Percentiles rank a stretch among this genome's conserved stretches.
Evolutionary conservation across 2,888 invertebrate genomes (phyloP).

Genomic region (Prosopocoilus inquinatus): DNA sequence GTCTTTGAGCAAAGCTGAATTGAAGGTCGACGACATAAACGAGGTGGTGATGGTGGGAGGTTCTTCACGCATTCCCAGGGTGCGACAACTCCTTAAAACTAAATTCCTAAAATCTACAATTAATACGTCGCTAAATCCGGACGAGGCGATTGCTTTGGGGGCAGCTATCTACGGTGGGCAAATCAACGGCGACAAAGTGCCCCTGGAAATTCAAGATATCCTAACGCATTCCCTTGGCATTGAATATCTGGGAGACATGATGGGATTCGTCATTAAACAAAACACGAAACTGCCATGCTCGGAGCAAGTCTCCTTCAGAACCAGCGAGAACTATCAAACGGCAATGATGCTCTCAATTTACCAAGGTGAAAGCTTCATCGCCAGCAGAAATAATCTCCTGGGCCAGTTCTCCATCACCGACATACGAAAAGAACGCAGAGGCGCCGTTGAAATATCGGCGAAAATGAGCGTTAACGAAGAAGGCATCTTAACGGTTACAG

Average conservation of each 20-base stretch:
- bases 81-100: too few species aligned
- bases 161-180: conserved; percentile 31
- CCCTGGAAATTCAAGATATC: background rate
- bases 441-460: background rate
- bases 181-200: conserved; percentile 21
- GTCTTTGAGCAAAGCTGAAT: too few species aligned
- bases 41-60: too few species aligned
- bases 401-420: background rate
- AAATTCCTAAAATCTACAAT: too few species aligned
- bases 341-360: conserved; percentile 1
- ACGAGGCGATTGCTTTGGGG: conserved; percentile 36
- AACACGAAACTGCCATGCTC: conserved; percentile 27
- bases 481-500: conserved; percentile 1
- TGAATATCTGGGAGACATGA: conserved; percentile 19
- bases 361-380: conserved; percentile 4
- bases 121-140: conserved; percentile 24
- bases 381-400: conserved; percentile 2
- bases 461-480: conserved; percentile 6
- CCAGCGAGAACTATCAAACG: conserved; percentile 24
- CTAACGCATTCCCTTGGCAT: conserved; percentile 20
- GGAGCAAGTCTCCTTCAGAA: conserved; percentile 4
- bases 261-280: conserved; percentile 28
- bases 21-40: too few species aligned
- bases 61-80: too few species aligned
- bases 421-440: background rate